Conservation (phyloP, 2,888 invertebrate species). For the Dimorphilus gyrociliatus region DNA sequence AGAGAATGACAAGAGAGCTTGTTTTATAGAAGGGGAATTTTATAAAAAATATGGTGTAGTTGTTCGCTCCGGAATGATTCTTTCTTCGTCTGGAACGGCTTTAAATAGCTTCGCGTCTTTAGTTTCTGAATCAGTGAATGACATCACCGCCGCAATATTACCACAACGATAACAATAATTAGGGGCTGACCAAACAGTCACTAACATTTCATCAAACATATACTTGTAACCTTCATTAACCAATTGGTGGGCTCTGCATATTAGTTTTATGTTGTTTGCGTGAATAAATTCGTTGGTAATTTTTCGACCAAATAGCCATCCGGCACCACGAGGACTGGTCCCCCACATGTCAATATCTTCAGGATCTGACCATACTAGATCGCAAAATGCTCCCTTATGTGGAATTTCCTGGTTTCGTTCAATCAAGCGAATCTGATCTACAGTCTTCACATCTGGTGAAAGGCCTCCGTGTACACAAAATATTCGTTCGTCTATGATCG, state of each 20-base stretch:
- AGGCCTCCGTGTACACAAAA: conserved; percentile 94
- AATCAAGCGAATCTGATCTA: conserved; percentile 88
- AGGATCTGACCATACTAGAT: conserved; percentile 98
- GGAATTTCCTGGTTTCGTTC: conserved; percentile 95
- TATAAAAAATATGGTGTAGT: conserved; percentile 92
- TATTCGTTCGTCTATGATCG: conserved; percentile 92
- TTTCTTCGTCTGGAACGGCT: conserved; percentile 83
- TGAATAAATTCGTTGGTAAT: conserved; percentile 81
- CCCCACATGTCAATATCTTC: conserved; percentile 88
- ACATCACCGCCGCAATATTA: conserved; percentile 88
- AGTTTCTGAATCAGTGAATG: conserved; percentile 58
- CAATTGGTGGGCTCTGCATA: conserved; percentile 94
- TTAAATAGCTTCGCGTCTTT: conserved; percentile 64
- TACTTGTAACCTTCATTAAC: conserved; percentile 97
- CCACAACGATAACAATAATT: conserved; percentile 99
- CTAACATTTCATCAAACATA: conserved; percentile 89
- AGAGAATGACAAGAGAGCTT: too few relatives aligned
- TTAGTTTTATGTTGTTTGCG: conserved; percentile 74
- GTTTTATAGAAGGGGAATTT: too few relatives aligned
- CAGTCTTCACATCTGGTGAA: conserved; percentile 84
- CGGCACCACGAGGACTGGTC: conserved; percentile 85
- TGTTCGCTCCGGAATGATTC: conserved; percentile 76
- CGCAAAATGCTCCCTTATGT: conserved; percentile 71
- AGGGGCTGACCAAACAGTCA: conserved; percentile 96
- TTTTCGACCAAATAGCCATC: conserved; percentile 86